Evolutionary conservation across 2,113 vertebrate species (phyloP).

Genomic region (Chloropsis hardwickii): DNA sequence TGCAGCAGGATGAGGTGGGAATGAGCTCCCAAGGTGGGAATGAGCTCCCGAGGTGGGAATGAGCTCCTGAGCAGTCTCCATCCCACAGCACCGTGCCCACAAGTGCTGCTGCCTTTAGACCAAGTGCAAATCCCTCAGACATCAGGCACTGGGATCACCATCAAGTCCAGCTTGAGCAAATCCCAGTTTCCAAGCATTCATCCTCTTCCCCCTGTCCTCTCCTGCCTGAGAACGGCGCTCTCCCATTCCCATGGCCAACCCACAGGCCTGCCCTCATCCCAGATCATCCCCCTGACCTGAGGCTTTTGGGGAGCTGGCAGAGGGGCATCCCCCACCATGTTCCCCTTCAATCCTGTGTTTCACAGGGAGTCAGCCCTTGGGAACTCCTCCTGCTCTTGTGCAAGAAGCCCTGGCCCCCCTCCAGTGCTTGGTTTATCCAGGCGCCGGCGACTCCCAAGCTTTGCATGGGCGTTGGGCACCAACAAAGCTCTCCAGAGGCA

Average conservation of each 20-base stretch:
- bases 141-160: background rate
- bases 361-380: background rate
- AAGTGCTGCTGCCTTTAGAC: fast-evolving
- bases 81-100: fast-evolving
- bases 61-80: background rate
- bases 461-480: constrained; percentile 15
- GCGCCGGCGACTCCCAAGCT: constrained; percentile 21
- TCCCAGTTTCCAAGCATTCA: background rate
- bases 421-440: constrained; percentile 7
- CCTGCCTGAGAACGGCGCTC: background rate
- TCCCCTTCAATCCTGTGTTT: fast-evolving
- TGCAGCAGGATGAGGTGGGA: fast-evolving
- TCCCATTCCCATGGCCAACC: fast-evolving
- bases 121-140: background rate
- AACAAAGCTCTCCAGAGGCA: constrained; percentile 30
- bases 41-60: background rate
- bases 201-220: background rate
- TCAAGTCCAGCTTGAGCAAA: background rate
- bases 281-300: background rate
- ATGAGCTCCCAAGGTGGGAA: background rate
- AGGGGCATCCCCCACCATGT: fast-evolving
- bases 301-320: background rate
- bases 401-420: background rate
- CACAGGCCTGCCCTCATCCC: background rate
- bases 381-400: background rate